phyloP scores from a whole-genome alignment of 2,113 vertebrate species.

The Nannobrachium achirus region DNA sequence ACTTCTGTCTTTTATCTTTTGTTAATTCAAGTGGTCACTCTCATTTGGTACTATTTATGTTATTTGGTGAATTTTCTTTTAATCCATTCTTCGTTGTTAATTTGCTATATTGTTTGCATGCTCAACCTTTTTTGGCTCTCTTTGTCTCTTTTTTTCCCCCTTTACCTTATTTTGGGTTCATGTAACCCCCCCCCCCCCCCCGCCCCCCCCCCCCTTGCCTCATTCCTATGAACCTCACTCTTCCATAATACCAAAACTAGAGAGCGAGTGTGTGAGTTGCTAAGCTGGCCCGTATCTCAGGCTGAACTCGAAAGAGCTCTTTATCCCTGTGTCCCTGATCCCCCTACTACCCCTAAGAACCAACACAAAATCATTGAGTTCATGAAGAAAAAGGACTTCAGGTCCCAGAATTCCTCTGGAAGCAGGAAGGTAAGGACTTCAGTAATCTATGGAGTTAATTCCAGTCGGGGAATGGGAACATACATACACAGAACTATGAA shows the following conservation, averaged over 20 bases:
- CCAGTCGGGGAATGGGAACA: no score
- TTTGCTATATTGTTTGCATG: slow-evolving; percentile 28
- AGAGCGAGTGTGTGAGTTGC: slow-evolving; percentile 83
- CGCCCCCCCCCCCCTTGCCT: neutral
- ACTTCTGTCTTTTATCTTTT: neutral
- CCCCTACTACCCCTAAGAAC: slow-evolving; percentile 82
- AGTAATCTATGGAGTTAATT: no score
- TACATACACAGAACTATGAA: no score
- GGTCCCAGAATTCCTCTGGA: slow-evolving; percentile 82
- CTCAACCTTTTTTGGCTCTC: slow-evolving; percentile 21
- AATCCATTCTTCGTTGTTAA: neutral
- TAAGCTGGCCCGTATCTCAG: slow-evolving; percentile 85
- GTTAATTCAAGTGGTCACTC: neutral
- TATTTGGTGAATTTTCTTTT: slow-evolving; percentile 22
- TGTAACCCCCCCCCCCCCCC: neutral
- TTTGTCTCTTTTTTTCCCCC: slow-evolving; percentile 8
- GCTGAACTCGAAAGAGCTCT: slow-evolving; percentile 79
- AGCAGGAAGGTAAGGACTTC: slow-evolving; percentile 86
- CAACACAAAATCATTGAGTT: slow-evolving; percentile 90
- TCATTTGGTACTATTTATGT: neutral
- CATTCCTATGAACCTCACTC: neutral
- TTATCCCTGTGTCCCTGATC: slow-evolving; percentile 78
- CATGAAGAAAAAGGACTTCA: slow-evolving; percentile 92
- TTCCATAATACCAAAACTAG: slow-evolving; percentile 66
- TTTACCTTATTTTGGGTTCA: slow-evolving; percentile 12